Evolutionary conservation across 1,140 invertebrate genomes (phyloP), one percentile per base, ranked within the genome.

Genomic region (Megalopta genalis): DNA sequence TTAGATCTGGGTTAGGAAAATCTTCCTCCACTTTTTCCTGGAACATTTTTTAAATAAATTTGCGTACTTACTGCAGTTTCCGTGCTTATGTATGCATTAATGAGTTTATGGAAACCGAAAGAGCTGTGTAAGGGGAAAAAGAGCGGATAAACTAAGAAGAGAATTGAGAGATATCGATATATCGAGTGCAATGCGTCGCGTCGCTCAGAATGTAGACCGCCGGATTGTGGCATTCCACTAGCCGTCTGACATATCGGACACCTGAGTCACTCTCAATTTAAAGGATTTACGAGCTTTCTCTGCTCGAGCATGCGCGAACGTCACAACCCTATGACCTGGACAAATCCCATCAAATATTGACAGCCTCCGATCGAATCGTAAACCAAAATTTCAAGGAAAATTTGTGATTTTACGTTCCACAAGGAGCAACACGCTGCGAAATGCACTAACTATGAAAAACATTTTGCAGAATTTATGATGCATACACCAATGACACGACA

Each of bases 181-280:
- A 86, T 88, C 64, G 80, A 77, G n/a, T n/a, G n/a, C n/a, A 49
- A 71, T 62, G 66, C 77, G 46, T 60, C 70, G 69, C 59, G 59
- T 77, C 62, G 62, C 68, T 80, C 82, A 62, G 79, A 81, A 80
- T 86, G 83, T 85, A 76, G 68, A 81, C 64, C 67, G 62, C 63
- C 74, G 57, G 64, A 66, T 46, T 60, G n/a, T 18, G 49, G 66
- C 77, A 60, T 71, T 86, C 62, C 66, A 77, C 54, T 70, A 69
- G 68, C 67, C 78, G 65, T 73, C 71, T 80, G 85, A 86, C 82
- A 77, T 81, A 84, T 86, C 77, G 80, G 81, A 85, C 82, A 83
- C 77, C 81, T 70, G 77, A 82, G 84, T 88, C 83, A 79, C 82
- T 86, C 83, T 86, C 82, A 82, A 86, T 88, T 87, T 88, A 81